These are phyloP conservation scores for Bufo gargarizans DNA, from an alignment of 2,113 vertebrate genomes.

Conservation along the genomic window DNA sequence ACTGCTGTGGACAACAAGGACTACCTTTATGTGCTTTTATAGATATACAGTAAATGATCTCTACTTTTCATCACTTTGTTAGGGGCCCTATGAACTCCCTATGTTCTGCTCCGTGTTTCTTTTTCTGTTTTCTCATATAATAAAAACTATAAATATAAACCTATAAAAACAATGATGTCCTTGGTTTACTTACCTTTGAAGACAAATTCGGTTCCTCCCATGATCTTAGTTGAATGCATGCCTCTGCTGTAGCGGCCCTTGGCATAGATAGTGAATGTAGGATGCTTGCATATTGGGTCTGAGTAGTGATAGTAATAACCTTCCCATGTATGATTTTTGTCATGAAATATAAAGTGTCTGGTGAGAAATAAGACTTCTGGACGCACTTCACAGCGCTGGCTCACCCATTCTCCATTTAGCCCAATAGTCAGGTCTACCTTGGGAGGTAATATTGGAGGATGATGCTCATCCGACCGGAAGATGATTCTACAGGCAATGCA, in stretches of 20 bases:
- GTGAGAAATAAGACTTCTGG: conserved; percentile 96
- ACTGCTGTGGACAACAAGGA: too few species aligned
- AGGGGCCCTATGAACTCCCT: background rate
- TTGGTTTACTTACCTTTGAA: conserved; percentile 85
- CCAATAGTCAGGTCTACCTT: conserved; percentile 84
- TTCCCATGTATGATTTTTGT: conserved; percentile 96
- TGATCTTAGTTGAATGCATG: conserved; percentile 82
- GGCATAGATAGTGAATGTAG: conserved; percentile 94
- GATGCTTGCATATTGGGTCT: conserved; percentile 93
- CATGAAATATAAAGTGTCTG: conserved; percentile 93
- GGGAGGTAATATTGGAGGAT: conserved; percentile 87
- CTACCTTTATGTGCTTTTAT: too few species aligned
- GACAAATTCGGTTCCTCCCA: conserved; percentile 91
- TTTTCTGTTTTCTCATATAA: background rate
- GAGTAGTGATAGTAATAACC: conserved; percentile 97
- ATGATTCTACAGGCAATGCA: conserved; percentile 90
- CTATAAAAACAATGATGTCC: background rate
- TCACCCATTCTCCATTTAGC: conserved; percentile 93
- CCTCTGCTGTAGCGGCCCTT: conserved; percentile 92
- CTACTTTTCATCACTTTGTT: too few species aligned
- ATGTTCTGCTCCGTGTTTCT: background rate
- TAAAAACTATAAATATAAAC: background rate
- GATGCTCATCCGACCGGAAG: conserved; percentile 85
- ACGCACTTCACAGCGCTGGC: conserved; percentile 93
- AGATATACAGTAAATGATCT: too few species aligned